A percentile compares a stretch with the other conserved stretches of the same genome.
These are phyloP conservation scores for Diglossa cyanea DNA, from an alignment of 2,797 vertebrate species.

Conservation along the genomic window DNA sequence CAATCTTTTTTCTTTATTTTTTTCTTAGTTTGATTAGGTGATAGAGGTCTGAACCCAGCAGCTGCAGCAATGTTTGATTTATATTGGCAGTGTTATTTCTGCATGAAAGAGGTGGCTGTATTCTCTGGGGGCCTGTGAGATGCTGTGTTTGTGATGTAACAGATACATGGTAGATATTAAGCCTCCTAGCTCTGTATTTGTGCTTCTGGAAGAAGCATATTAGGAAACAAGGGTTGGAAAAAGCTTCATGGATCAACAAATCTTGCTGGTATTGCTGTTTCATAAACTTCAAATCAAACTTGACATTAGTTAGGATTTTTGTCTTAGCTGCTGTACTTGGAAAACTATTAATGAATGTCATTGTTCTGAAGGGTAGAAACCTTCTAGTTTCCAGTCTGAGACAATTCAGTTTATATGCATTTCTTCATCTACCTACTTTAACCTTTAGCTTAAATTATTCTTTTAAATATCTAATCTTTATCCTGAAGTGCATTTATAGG, in stretches of 20 bases:
- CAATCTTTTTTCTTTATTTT: background rate
- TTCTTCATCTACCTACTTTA: background rate
- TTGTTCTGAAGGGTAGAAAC: background rate
- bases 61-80: background rate
- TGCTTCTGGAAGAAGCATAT: background rate
- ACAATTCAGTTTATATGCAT: background rate
- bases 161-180: background rate
- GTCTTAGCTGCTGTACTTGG: background rate
- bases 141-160: background rate
- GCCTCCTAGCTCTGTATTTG: background rate
- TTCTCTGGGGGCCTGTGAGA: background rate
- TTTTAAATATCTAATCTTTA: background rate
- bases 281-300: background rate
- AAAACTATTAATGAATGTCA: background rate
- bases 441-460: background rate
- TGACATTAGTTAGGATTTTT: background rate
- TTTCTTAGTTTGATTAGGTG: background rate
- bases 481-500: background rate
- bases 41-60: background rate
- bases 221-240: background rate
- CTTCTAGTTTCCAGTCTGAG: background rate
- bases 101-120: background rate
- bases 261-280: background rate
- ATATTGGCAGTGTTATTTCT: background rate
- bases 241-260: background rate